Evolutionary conservation across 35 echinoderm and acorn worm species (phyloP), one percentile per base, ranked within the genome.

Genomic region (Ptychodera flava): DNA sequence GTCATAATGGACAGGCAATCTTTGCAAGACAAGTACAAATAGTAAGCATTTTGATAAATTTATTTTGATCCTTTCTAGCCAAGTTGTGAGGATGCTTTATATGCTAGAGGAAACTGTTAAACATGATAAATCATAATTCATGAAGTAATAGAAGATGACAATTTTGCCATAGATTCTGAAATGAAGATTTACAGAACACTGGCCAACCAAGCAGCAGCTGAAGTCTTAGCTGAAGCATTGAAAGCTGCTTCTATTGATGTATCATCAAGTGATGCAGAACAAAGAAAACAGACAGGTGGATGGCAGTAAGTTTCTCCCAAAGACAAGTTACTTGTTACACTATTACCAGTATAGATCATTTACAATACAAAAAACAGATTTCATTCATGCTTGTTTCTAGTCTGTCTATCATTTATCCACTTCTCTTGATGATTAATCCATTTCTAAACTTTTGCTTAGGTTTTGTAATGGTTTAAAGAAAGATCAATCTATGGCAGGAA

Each of bases 231-330:
- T 37, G 90, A 91, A 83, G 85, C 85, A 76, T 53, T 86, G 10
- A 87, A 38, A 35, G 90, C 90, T 33, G 90, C 79, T 30, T 81
- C 77, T 32, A 91, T 91, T 16, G 86, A 91, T 79, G 90, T 91
- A 12, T 87, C 86, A 37, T 75, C 90, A 15, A 91, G 90, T 84
- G 85, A 87, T 82, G 79, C 90, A 1, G 90, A 91, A 31, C 90
- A 91, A 76, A 81, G 81, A 38, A 34, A 87, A 37, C 86, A 85
- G 22, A 91, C 90, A 14, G 85, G 85, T 32, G 90, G 90, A n/a
- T 91, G 90, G 90, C 79, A 81, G 90, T 91, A 91, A 91, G 90
- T 83, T 35, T 12, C 33, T 14, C 37, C 16, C 15, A 37, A 85
- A 29, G n/a, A n/a, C n/a, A n/a, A n/a, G n/a, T n/a, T n/a, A n/a